Base-by-base conservation (phyloP, 2,113 vertebrate species). In the Heliornis fulica region DNA sequence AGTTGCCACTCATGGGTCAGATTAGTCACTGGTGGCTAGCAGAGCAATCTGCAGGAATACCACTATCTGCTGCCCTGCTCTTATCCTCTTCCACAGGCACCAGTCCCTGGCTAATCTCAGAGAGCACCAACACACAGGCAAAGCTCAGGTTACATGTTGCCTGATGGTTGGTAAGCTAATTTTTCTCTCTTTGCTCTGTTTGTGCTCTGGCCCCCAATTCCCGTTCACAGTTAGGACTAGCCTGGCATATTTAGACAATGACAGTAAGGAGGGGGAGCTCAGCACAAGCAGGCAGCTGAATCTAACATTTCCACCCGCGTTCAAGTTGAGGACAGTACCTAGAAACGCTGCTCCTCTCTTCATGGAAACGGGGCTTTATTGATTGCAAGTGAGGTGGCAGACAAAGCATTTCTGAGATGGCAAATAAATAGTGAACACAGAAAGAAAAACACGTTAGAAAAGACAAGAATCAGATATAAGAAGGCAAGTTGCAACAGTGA, bases 401-500 rank as follows among this genome's bases (percentile, higher is more conserved):
- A 68, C 18, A 76, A 40, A 56, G 64, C 10, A 28, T 10, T 61
- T 59, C 76, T 69, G 56, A 81, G 88, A 87, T n/a, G 40, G 75
- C 66, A 93, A 81, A 69, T 10, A 79, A 93, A 82, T 12, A 29
- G 50, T 38, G 43, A 85, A 54, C 29, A 48, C 32, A 54, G 48
- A 71, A 87, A 82, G 87, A 54, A 93, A 97, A 93, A 83, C 54
- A 91, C 78, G 43, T 63, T 88, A 36, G 16, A 65, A 45, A 57
- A 15, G 21, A 28, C 32, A 34, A 15, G 3, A 61, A n/a, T 70
- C 75, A 78, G 60, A 54, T 76, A 38, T 28, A 87, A 81, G 48
- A 72, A 88, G 81, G 71, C 97, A 96, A 93, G 93, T 93, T 89
- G 61, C 53, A 96, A 96, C 97, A 97, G n/a, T 28, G 85, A 96